These are phyloP conservation scores for Salvelinus fontinalis DNA, from an alignment of 2,113 vertebrate species.

Conservation along the genomic window DNA sequence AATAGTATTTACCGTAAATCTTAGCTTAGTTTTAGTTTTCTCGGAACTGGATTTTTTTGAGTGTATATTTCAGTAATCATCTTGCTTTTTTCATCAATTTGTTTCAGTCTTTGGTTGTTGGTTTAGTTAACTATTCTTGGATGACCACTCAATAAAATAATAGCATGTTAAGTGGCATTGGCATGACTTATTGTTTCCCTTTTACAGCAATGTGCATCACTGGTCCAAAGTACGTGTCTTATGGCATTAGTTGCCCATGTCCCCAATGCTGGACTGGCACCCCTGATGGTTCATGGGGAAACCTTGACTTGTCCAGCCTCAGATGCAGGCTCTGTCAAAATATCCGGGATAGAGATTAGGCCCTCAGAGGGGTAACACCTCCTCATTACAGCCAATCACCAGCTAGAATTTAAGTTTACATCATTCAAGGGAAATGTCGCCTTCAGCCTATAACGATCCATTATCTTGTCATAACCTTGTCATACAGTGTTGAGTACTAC, in stretches of 20 bases:
- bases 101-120: too few relatives aligned
- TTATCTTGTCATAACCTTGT: neutral
- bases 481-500: neutral
- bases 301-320: neutral
- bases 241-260: neutral
- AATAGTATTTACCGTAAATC: neutral
- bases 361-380: neutral
- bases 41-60: too few relatives aligned
- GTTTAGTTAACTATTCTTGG: too few relatives aligned
- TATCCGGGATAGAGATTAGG: neutral
- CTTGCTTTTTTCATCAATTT: neutral
- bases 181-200: too few relatives aligned
- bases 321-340: neutral
- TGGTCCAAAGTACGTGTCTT: too few relatives aligned
- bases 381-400: neutral
- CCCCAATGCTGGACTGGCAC: neutral
- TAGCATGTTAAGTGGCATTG: too few relatives aligned
- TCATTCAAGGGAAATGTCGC: slow-evolving; percentile 10
- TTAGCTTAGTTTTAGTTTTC: too few relatives aligned
- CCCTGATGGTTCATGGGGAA: neutral
- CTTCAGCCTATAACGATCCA: neutral
- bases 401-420: slow-evolving; percentile 19
- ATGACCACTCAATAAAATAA: too few relatives aligned
- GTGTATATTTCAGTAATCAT: neutral
- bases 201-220: too few relatives aligned